A percentile compares a stretch with the other conserved stretches of the same genome.
Evolutionary conservation across 2,113 vertebrate genomes (phyloP).

Genomic region (Perca schrenkii): DNA sequence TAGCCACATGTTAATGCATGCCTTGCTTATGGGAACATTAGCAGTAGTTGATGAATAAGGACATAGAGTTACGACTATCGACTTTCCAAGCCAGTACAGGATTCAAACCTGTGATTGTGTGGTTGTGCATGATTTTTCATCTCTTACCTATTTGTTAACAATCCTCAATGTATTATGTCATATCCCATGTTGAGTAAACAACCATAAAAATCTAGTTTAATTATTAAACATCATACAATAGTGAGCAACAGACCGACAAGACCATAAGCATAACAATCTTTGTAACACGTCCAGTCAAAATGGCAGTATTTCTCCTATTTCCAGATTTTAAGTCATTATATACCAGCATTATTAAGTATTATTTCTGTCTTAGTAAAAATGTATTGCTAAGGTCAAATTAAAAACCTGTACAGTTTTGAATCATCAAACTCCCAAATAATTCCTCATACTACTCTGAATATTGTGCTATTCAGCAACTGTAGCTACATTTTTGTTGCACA

Average conservation of each 20-base stretch:
- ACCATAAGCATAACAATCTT: background rate
- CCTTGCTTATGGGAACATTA: background rate
- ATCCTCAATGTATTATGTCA: background rate
- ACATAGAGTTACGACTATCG: background rate
- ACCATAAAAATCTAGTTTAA: background rate
- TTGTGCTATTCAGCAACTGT: slow-evolving; percentile 32
- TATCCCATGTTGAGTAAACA: background rate
- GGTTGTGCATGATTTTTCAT: background rate
- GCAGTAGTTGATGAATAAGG: background rate
- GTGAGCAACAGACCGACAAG: background rate
- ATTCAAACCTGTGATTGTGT: background rate
- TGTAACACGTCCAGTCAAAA: background rate
- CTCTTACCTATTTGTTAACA: background rate
- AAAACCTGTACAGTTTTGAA: slow-evolving; percentile 18
- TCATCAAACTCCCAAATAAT: slow-evolving; percentile 36
- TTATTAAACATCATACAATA: background rate
- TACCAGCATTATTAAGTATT: background rate
- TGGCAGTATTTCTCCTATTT: slow-evolving; percentile 6
- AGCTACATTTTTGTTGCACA: slow-evolving; percentile 28
- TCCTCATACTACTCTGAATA: slow-evolving; percentile 18
- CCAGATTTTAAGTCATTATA: slow-evolving; percentile 1
- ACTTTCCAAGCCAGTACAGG: background rate
- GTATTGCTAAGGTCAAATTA: slow-evolving; percentile 11
- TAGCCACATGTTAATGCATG: background rate
- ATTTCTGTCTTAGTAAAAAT: slow-evolving; percentile 2